These are phyloP conservation scores for Siphamia tubifer DNA, from an alignment of 2,113 vertebrate species.

Conservation along the genomic window DNA sequence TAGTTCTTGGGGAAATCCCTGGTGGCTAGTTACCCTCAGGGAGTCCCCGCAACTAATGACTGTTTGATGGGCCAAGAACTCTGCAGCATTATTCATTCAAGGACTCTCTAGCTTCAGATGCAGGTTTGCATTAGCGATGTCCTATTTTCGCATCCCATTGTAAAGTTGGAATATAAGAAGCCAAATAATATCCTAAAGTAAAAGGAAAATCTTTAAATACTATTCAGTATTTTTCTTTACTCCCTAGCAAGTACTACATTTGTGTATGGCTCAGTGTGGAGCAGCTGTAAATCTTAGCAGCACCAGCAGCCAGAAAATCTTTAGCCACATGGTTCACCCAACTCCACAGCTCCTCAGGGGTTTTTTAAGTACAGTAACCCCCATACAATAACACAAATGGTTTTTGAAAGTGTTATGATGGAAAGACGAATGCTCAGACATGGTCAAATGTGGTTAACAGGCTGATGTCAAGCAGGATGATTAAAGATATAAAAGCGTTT, in stretches of 20 bases:
- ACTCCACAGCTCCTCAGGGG: conserved; percentile 8
- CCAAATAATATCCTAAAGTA: not conserved
- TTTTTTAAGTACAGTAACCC: conserved; percentile 39
- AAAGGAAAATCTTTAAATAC: not conserved
- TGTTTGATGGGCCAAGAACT: not conserved
- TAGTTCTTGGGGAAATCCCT: too few relatives aligned
- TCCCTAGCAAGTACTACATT: not conserved
- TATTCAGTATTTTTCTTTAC: not conserved
- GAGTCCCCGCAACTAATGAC: too few relatives aligned
- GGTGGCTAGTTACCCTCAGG: too few relatives aligned
- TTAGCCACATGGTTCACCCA: conserved; percentile 41
- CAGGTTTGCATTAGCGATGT: not conserved
- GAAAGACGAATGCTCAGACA: not conserved
- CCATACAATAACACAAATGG: conserved; percentile 16
- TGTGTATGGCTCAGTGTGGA: conserved; percentile 25
- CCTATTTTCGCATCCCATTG: not conserved
- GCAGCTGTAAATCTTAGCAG: conserved; percentile 56
- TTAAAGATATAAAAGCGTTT: not conserved
- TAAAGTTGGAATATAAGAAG: not conserved
- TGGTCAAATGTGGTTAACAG: not conserved
- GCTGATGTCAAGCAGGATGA: not conserved
- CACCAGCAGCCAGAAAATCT: conserved; percentile 56
- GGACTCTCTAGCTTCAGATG: not conserved
- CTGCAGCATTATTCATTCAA: not conserved
- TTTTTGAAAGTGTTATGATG: conserved; percentile 1